Conservation (phyloP, 2,888 invertebrate species). For the Charanyca ferruginea region DNA sequence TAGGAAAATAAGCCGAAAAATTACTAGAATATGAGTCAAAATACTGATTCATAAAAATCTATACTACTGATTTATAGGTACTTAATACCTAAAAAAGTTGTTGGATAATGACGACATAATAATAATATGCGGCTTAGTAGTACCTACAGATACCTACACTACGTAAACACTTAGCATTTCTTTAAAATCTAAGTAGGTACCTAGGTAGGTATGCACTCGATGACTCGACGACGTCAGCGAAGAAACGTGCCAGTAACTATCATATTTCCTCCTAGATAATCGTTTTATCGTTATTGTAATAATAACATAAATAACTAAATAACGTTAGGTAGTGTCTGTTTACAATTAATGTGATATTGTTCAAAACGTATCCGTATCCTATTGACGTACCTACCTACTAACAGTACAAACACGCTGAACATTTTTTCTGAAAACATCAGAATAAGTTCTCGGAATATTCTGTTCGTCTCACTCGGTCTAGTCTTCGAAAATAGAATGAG, state of each 20-base stretch:
- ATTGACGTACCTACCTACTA: constrained; percentile 25
- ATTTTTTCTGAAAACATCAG: constrained; percentile 10
- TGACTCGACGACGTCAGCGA: constrained; percentile 33
- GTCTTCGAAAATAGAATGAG: constrained; percentile 8
- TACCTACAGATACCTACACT: background rate
- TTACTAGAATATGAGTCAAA: constrained; percentile 17
- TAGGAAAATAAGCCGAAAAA: background rate
- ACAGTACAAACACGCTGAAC: background rate
- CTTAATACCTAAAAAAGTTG: background rate
- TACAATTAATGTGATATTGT: constrained; percentile 29
- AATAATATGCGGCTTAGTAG: background rate
- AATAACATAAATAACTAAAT: constrained; percentile 29
- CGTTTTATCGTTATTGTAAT: constrained; percentile 41
- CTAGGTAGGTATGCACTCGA: constrained; percentile 24
- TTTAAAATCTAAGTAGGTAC: constrained; percentile 26
- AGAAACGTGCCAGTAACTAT: constrained; percentile 42
- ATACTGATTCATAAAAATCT: constrained; percentile 18
- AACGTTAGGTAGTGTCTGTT: constrained; percentile 34
- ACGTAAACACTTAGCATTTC: constrained; percentile 42
- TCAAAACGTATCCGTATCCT: constrained; percentile 14
- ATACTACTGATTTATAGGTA: too few species aligned
- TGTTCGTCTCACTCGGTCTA: background rate
- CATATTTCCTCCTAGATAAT: constrained; percentile 59
- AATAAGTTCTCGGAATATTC: constrained; percentile 20
- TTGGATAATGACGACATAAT: background rate